Base-by-base conservation (phyloP, 2,888 invertebrate genomes). In the Phyllotreta striolata region DNA sequence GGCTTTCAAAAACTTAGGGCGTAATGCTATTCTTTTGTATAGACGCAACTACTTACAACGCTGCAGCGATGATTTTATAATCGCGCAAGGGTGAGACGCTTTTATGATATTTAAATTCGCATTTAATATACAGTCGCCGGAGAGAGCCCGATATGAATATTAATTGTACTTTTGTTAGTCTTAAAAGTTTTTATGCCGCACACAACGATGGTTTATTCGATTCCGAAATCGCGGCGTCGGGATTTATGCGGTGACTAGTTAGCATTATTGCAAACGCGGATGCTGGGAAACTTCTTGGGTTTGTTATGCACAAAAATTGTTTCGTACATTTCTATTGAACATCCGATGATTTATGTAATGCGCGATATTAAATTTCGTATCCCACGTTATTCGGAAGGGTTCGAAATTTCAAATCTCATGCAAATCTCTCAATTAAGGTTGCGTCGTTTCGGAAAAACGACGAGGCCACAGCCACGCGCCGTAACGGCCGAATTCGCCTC, bases 401-500 rank as follows among this genome's bases (percentile, higher is more conserved):
- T 49, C 4, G 24, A 40, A 52, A 44, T n/a, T 40, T 49, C 43
- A 49, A 62, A 59, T 61, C 54, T 12, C 60, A 69, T 67, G 67
- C 63, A 69, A 69, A 69, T 67, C 64, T 56, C 46, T 7, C 64
- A 69, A 64, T 67, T 67, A 67, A 62, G 55, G 55, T 44, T 62
- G 39, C 56, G 62, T 44, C 63, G 38, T 40, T 14, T 39, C 5
- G 49, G 64, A 64, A 66, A 52, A 65, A 60, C 62, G 62, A 66
- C 43, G 52, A 72, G 80, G 80, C 81, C 80, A 69, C 79, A 76
- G 68, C 81, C n/a, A 81, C 81, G 80, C 76, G 79, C 69, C 74
- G 64, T 71, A 74, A 78, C 77, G 78, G 74, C 76, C 78, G 77
- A n/a, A 80, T 79, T 80, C 79, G 76, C 74, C 73, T 72, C 79